These are phyloP conservation scores for Apistogramma diplotaenia DNA, from an alignment of 2,113 vertebrate genomes.

Conservation along the genomic window DNA sequence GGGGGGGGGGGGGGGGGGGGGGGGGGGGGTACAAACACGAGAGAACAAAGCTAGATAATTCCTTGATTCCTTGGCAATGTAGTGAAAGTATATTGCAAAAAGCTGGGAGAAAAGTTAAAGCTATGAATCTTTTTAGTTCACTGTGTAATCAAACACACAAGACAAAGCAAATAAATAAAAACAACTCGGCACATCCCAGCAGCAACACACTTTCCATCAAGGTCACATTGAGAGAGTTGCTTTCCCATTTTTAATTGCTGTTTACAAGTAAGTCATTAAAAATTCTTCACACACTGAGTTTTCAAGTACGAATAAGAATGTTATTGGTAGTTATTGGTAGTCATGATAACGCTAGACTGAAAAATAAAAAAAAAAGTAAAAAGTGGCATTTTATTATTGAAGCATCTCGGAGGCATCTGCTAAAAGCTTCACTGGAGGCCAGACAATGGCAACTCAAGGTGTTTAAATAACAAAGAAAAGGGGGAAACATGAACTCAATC, in stretches of 20 bases:
- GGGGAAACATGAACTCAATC: neutral
- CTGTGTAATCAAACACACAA: neutral
- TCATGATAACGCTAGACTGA: neutral
- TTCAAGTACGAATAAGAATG: neutral
- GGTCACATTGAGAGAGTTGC: conserved; percentile 34
- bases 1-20: too few species aligned
- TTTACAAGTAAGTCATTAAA: conserved; percentile 17
- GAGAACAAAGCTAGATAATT: conserved; percentile 51
- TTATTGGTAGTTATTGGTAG: neutral
- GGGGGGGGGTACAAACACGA: conserved; percentile 28
- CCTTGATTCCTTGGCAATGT: conserved; percentile 27
- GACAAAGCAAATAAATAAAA: neutral
- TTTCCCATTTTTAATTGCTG: conserved; percentile 4
- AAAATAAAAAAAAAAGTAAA: neutral
- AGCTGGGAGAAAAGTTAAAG: conserved; percentile 30
- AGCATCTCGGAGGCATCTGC: neutral
- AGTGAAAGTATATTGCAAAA: conserved; percentile 31
- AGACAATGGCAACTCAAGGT: too few species aligned
- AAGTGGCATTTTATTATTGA: neutral
- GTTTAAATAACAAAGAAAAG: neutral
- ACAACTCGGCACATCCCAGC: neutral
- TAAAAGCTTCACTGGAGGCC: neutral
- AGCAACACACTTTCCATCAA: neutral
- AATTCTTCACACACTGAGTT: neutral
- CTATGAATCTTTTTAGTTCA: neutral